Percentiles rank a stretch among this genome's conserved stretches.
phyloP scores from a whole-genome alignment of 2,113 vertebrate species.

The Phyllostomus discolor region DNA sequence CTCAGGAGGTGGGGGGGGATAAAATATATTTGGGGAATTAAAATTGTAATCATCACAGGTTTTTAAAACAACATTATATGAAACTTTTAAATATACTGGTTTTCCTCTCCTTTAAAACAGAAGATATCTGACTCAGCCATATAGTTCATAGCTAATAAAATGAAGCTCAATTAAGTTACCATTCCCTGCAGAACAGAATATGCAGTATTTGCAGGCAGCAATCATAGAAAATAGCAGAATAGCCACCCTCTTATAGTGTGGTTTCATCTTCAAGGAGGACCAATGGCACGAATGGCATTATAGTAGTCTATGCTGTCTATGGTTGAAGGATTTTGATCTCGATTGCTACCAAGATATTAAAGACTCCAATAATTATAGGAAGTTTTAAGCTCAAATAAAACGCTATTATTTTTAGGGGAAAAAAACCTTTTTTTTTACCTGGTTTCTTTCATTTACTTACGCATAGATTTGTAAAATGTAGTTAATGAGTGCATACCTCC shows the following conservation, averaged over 20 bases:
- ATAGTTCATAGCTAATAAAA: conserved; percentile 1
- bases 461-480: background rate
- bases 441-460: background rate
- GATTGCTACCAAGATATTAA: background rate
- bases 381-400: background rate
- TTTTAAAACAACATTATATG: background rate
- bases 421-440: background rate
- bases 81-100: background rate
- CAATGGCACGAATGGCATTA: fast-evolving
- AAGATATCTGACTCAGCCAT: background rate
- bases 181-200: background rate
- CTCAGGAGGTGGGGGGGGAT: background rate
- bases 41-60: conserved; percentile 16
- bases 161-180: background rate
- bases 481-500: background rate
- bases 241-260: background rate
- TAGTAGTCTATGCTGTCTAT: background rate
- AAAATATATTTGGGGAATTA: conserved; percentile 11
- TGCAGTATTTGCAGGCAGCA: background rate
- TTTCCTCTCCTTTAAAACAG: background rate
- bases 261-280: background rate
- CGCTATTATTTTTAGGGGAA: background rate
- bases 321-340: background rate
- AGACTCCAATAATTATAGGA: background rate
- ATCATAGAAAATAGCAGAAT: background rate